Base-by-base conservation (phyloP, 2,113 vertebrate genomes). In the pig (Sus scrofa) region DNA sequence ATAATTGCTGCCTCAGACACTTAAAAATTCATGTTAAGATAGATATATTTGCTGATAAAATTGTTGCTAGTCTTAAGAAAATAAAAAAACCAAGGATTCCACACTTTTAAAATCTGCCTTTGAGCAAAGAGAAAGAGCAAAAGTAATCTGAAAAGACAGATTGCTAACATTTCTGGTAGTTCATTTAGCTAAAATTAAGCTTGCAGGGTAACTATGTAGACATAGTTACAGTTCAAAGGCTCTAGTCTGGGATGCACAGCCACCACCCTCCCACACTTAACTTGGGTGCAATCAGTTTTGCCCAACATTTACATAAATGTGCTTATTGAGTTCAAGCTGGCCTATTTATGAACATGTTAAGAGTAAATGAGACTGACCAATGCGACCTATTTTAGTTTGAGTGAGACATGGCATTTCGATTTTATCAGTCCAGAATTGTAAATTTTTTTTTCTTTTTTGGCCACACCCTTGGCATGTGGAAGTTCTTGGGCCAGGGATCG, bases 171-270 rank as follows among this genome's bases (percentile, higher is more conserved):
- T 95, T 96, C 93, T 95, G 74, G 68, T 86, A 93, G 86, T 82
- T 96, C 89, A 79, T 75, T 79, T 75, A 89, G 89, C 94, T 97
- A 97, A 96, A 96, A 97, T 94, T 91, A 96, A 97, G 65, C 74
- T 70, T 96, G 26, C 75, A 85, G 84, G 27, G 30, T 81, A 82
- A 54, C 63, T 77, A 16, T 86, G 39, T 79, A 34, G 65, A 78
- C 70, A 58, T 18, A 86, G 68, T 65, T 73, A 65, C 44, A 63
- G 68, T 96, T 96, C 91, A 91, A 91, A 97, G 82, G n/a, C 91
- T 63, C 63, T 92, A 20, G 85, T 70, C 71, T 78, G 73, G 79
- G 68, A 83, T 1, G 8, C 7, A 22, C 34, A 75, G 89, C 34
- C 63, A 54, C 85, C 78, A 79, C 44, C 86, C 39, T 96, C 96